A percentile compares a stretch with the other conserved stretches of the same genome.
phyloP scores from a whole-genome alignment of 2,797 vertebrate species.

The Pteropus rufus region DNA sequence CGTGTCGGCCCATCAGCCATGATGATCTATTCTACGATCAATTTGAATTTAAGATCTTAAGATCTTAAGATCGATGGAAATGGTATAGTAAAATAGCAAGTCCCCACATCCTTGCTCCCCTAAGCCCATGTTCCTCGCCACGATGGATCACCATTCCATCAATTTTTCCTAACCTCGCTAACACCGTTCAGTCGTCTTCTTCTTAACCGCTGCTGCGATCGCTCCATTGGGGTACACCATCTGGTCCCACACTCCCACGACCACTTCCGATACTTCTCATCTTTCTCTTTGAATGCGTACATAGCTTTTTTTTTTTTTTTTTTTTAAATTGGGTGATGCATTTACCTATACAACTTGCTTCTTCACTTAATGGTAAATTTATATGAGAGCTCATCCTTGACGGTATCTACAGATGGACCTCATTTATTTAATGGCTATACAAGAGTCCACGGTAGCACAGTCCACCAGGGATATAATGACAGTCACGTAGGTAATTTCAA shows the following conservation, averaged over 20 bases:
- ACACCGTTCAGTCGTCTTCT: not conserved
- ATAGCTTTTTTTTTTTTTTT: too few species aligned
- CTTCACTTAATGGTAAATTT: not conserved
- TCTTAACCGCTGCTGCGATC: not conserved
- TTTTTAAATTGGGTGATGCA: not conserved
- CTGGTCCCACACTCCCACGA: not conserved
- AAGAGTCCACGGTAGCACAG: accelerated
- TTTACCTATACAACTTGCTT: not conserved
- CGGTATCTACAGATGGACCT: not conserved
- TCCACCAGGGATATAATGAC: not conserved
- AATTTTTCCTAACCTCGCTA: not conserved
- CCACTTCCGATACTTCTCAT: not conserved
- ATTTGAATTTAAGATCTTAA: not conserved
- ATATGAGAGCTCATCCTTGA: not conserved
- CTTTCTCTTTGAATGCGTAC: not conserved
- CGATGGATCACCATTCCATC: not conserved
- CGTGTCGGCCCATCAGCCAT: not conserved
- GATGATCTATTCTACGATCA: not conserved
- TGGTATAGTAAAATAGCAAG: not conserved
- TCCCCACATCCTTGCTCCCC: not conserved
- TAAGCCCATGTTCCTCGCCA: not conserved
- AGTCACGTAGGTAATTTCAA: not conserved
- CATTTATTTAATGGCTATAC: not conserved
- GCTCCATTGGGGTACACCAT: not conserved
- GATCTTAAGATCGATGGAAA: not conserved